Conservation (phyloP, 2,797 vertebrate genomes). For the Aulostomus chinensis region DNA sequence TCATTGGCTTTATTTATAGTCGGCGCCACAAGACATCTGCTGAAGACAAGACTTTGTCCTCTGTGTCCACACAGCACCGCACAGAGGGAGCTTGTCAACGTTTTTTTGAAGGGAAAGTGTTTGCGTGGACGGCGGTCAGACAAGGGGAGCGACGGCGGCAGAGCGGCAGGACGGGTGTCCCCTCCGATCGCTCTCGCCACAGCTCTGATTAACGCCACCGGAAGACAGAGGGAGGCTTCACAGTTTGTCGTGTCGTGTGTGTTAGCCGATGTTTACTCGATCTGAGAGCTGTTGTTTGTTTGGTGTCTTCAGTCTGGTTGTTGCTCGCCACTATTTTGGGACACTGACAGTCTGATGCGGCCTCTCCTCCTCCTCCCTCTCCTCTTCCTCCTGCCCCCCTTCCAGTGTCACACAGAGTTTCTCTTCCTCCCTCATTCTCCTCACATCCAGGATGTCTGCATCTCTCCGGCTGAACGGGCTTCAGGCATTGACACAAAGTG, state of each 20-base stretch:
- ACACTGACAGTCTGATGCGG: slow-evolving; percentile 70
- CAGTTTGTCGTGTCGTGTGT: slow-evolving; percentile 42
- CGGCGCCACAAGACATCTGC: slow-evolving; percentile 82
- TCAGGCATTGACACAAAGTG: slow-evolving; percentile 63
- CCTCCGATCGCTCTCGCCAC: slow-evolving; percentile 61
- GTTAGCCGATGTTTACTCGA: slow-evolving; percentile 72
- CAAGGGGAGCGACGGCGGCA: slow-evolving; percentile 29
- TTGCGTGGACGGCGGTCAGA: slow-evolving; percentile 43
- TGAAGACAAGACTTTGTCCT: slow-evolving; percentile 73
- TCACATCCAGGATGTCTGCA: slow-evolving; percentile 57
- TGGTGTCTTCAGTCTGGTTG: slow-evolving; percentile 75
- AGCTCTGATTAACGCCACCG: slow-evolving; percentile 66
- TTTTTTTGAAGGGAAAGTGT: slow-evolving; percentile 54
- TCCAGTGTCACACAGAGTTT: slow-evolving; percentile 55
- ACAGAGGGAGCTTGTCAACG: slow-evolving; percentile 77
- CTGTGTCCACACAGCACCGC: slow-evolving; percentile 66
- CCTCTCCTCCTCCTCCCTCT: slow-evolving; percentile 24
- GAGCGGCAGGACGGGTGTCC: slow-evolving; percentile 66
- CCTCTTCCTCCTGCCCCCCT: slow-evolving; percentile 2
- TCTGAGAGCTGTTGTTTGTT: slow-evolving; percentile 80
- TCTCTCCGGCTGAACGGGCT: slow-evolving; percentile 40
- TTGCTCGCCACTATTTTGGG: slow-evolving; percentile 69
- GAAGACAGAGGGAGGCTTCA: slow-evolving; percentile 71
- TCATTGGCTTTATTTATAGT: slow-evolving; percentile 81
- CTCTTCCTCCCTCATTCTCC: slow-evolving; percentile 31